These are phyloP conservation scores for Mycteria americana DNA, from an alignment of 2,797 vertebrate genomes.

Conservation along the genomic window DNA sequence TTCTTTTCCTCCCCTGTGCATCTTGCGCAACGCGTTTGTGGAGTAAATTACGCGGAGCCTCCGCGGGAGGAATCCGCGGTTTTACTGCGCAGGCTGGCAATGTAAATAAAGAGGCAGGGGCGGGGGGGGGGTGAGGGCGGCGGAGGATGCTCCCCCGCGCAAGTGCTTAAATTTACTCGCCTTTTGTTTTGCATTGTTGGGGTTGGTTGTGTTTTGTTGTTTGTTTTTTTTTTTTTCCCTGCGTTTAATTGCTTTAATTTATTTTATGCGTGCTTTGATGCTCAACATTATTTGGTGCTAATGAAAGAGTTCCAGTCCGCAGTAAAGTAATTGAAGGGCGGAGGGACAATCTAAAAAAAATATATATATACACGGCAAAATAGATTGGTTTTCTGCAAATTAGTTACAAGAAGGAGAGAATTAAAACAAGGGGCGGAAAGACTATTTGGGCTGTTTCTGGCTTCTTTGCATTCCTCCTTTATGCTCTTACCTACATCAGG, in stretches of 20 bases:
- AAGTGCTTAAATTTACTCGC: not conserved
- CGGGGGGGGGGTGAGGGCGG: not conserved
- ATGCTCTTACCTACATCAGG: not conserved
- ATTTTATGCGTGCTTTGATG: constrained; percentile 23
- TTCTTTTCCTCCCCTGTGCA: not conserved
- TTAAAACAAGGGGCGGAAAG: not conserved
- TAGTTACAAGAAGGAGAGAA: not conserved
- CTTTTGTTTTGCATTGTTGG: not conserved
- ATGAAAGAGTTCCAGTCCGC: constrained; percentile 34
- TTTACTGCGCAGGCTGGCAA: not conserved
- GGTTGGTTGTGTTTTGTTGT: too few relatives aligned
- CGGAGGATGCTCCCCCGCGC: not conserved
- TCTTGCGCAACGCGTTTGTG: not conserved
- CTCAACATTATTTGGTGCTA: not conserved
- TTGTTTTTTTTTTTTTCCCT: not conserved
- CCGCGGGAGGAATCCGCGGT: not conserved
- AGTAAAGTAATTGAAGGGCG: not conserved
- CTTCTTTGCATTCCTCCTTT: not conserved
- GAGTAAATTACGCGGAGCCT: not conserved
- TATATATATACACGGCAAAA: not conserved
- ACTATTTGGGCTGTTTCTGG: not conserved
- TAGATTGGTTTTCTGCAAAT: not conserved
- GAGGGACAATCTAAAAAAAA: not conserved
- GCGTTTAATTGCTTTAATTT: constrained; percentile 54
- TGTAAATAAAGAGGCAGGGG: not conserved